Base-by-base conservation (phyloP, 1,140 invertebrate species). In the Pogonus chalceus region DNA sequence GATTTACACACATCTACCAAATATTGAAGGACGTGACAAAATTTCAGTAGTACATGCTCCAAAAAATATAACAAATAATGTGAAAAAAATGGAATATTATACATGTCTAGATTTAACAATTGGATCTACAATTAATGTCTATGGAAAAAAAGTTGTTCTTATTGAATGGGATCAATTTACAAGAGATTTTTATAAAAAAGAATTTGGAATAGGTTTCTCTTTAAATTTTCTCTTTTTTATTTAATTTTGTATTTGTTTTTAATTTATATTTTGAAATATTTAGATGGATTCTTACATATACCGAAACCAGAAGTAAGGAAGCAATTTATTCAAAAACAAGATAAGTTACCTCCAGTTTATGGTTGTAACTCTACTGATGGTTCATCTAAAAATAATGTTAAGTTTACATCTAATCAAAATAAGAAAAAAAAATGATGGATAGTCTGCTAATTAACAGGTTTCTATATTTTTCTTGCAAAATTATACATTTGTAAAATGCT, bases 141-240 rank as follows among this genome's bases (percentile, higher is more conserved):
- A 82, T 60, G 90, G 90, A 4, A 75, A 91, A 47, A 79, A 81
- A 43, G 79, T 96, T 21, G 75, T 92, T 0, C 71, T 96, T 0
- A 88, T 83, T 0, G 84, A 93, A 65, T 88, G 90, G 58, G 92
- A 96, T 72, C 73, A 77, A 16, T 93, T 87, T 61, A 96, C 92
- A 0, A 89, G 85, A 66, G 81, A 88, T 37, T 96, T 89, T 72
- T 96, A 92, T 68, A 79, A 82, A 58, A 79, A 79, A 26, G 79
- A 76, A 51, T 51, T 31, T 51, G 49, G 49, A 22, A 31, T 35
- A 35, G 49, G 49, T 51, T n/a, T n/a, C n/a, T n/a, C n/a, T n/a
- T n/a, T n/a, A n/a, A n/a, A n/a, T n/a, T n/a, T n/a, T n/a, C n/a
- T n/a, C n/a, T n/a, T n/a, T n/a, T n/a, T n/a, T n/a, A n/a, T n/a